phyloP scores from a whole-genome alignment of 2,888 invertebrate species.

The Cantharis flavilabris region DNA sequence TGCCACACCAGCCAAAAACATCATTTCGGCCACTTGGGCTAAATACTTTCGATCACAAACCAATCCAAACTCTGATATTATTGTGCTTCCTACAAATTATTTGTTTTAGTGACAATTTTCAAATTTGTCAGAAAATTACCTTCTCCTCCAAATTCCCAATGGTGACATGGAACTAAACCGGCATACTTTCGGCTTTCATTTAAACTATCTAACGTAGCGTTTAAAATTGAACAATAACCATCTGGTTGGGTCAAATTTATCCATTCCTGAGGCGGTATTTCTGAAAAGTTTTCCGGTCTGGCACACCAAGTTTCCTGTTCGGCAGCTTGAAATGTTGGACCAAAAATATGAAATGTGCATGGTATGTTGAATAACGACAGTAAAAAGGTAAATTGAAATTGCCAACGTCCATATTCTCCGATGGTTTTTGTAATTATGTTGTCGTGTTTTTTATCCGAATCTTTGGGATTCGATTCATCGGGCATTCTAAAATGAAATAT shows the following conservation, averaged over 20 bases:
- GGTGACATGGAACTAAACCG: conserved; percentile 40
- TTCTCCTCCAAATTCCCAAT: conserved; percentile 51
- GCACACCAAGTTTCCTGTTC: conserved; percentile 73
- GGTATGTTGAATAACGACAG: conserved; percentile 78
- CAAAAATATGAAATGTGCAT: conserved; percentile 80
- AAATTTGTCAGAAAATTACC: conserved; percentile 40
- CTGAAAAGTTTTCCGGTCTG: conserved; percentile 61
- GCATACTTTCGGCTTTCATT: conserved; percentile 31
- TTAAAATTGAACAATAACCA: conserved; percentile 61
- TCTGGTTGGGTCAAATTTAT: conserved; percentile 68
- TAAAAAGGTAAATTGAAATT: conserved; percentile 73
- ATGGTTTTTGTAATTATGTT: conserved; percentile 71
- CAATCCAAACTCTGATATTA: conserved; percentile 76
- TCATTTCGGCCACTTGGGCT: conserved; percentile 75
- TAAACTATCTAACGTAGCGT: conserved; percentile 52
- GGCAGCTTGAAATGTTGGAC: conserved; percentile 74
- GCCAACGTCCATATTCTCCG: conserved; percentile 79
- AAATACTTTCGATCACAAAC: conserved; percentile 74
- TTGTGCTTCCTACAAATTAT: conserved; percentile 62
- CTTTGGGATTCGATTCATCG: conserved; percentile 3
- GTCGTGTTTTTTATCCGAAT: conserved; percentile 55
- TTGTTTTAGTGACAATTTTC: neutral
- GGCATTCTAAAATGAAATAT: conserved; percentile 26
- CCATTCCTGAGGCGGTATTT: conserved; percentile 64
- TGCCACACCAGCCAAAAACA: conserved; percentile 77